Percentiles rank a stretch among this genome's conserved stretches.
Evolutionary conservation across 2,113 vertebrate species (phyloP).

Genomic region (Eurypyga helias): DNA sequence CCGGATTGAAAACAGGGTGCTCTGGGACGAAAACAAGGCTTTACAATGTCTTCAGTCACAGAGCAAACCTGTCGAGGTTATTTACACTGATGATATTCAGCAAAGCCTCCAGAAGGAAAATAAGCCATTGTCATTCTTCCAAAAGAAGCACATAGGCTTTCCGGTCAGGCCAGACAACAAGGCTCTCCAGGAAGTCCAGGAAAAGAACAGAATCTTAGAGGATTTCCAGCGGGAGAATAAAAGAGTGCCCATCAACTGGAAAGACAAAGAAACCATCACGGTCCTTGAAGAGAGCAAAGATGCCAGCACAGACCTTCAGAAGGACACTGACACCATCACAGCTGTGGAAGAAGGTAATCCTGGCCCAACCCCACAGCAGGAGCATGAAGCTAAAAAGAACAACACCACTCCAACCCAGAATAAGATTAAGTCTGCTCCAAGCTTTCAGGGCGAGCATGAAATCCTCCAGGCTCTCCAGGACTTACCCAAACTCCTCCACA

Average conservation of each 20-base stretch:
- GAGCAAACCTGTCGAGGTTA: constrained; percentile 3
- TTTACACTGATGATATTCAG: constrained; percentile 23
- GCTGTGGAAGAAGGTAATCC: not conserved
- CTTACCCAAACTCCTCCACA: constrained; percentile 36
- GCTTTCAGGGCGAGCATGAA: not conserved
- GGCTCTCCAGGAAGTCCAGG: not conserved
- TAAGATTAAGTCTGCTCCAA: not conserved
- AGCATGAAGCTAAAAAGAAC: not conserved
- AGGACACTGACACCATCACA: not conserved
- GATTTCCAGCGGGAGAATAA: constrained; percentile 44
- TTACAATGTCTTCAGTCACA: constrained; percentile 64
- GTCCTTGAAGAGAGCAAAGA: not conserved
- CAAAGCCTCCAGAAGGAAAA: constrained; percentile 16
- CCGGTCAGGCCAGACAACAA: not conserved
- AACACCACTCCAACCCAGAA: not conserved
- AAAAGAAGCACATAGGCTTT: not conserved
- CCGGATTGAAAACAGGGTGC: constrained; percentile 46
- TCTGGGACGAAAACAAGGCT: constrained; percentile 72
- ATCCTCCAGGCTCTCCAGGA: constrained; percentile 37
- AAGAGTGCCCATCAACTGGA: not conserved
- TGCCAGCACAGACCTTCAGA: not conserved
- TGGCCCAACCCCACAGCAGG: not conserved
- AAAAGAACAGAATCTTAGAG: constrained; percentile 41
- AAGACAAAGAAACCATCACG: not conserved
- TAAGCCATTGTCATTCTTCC: not conserved